Base-by-base conservation (phyloP, 1,140 invertebrate genomes). In the Lamellibrachia luymesi region DNA sequence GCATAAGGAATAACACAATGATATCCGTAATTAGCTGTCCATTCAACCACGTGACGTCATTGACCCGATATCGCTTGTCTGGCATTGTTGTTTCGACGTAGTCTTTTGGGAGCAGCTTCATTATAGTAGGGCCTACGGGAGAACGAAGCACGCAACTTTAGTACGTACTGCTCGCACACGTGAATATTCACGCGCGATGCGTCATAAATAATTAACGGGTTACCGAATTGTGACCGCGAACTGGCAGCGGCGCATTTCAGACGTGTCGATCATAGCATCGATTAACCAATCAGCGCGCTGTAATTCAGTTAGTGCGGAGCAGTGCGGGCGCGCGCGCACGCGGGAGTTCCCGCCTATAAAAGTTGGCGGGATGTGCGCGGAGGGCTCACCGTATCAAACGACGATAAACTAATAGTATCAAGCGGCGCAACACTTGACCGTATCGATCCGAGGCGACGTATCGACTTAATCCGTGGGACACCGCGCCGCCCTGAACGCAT, bases 381-480 rank as follows among this genome's bases (percentile, higher is more conserved):
- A 80, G 64, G 13, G 64, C 64, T 80, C 64, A 80, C 64, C 64
- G 64, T 80, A 80, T 80, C 64, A 80, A 80, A 80, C 64, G 64
- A 80, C 64, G 64, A 80, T 80, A 80, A 80, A 80, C 64, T 80
- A 80, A 80, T 80, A 80, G 64, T 80, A 80, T 17, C 64, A 80
- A 80, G 64, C 64, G 64, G 64, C 64, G 64, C 64, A 80, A 80
- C 64, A 80, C 64, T 80, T 80, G 64, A 80, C 64, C 64, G 64
- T 80, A 80, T 80, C 64, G 64, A 80, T 80, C 64, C 64, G 64
- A 80, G 64, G 64, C 64, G 13, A 80, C 64, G 17, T 80, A 80
- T 80, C 64, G 64, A 80, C 64, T 80, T 80, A 80, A 80, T 80
- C 64, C 13, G 64, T 10, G 64, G 64, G 64, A 80, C 64, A 22